Base-by-base conservation (phyloP, 2,888 invertebrate species). In the Alloscopus bannaensis region DNA sequence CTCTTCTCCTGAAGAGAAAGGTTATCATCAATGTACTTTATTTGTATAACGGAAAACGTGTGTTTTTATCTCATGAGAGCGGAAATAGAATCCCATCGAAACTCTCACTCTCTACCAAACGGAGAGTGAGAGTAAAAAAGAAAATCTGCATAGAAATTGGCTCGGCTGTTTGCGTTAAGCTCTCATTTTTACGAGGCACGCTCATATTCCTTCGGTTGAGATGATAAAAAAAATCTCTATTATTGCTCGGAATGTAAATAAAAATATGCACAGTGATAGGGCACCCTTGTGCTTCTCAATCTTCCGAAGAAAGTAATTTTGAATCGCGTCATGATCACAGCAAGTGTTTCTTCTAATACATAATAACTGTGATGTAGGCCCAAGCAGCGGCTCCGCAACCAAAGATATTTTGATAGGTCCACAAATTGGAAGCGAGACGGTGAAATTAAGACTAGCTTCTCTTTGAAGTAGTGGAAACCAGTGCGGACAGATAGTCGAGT, bases 111-210 rank as follows among this genome's bases (percentile, higher is more conserved):
- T 22, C 20, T n/a, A n/a, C n/a, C n/a, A n/a, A n/a, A n/a, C n/a
- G 22, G 50, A 50, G 45, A 45, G 45, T n/a, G 45, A 50, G 6
- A 36, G 22, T 11, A 28, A 22, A 59, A 18, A 13, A 18, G 20
- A 59, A 3, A 59, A 59, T 59, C 59, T 59, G 59, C 59, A 59
- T 59, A 31, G 59, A 59, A 59, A 59, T 59, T 31, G 59, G 18
- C 31, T 59, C 31, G 59, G 59, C 31, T 31, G 29, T n/a, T 59
- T 59, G 28, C 28, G 28, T 4, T 55, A n/a, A 18, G 2, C 11
- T 24, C 24, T 59, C 1, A n/a, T 29, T 59, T 59, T 59, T 31
- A 31, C 31, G 31, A 59, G 20, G 31, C 6, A 47, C 2, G 1
- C 18, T 31, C 31, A 59, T 59, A 59, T 31, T 31, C n/a, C 22